Conservation (phyloP, 2,888 invertebrate species). For the Ectemnius continuus region DNA sequence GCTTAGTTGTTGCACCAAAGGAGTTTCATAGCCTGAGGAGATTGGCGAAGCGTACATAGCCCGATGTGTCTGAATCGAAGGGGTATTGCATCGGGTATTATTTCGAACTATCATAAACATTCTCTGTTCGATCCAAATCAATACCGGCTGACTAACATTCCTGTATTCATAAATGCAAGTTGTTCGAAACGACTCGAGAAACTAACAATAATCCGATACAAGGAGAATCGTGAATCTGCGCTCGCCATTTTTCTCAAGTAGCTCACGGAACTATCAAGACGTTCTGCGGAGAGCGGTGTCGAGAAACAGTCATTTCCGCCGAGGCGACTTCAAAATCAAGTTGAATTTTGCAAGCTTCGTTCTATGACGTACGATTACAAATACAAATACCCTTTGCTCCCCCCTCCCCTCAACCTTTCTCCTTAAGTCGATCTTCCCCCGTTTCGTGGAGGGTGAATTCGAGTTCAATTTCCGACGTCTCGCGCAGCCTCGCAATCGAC, state of each 20-base stretch:
- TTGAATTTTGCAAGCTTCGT: too few relatives aligned
- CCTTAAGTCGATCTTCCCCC: constrained; percentile 17
- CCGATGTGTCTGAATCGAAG: not conserved
- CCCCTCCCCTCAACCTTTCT: constrained; percentile 5
- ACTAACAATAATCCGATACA: constrained; percentile 2
- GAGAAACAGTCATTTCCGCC: too few relatives aligned
- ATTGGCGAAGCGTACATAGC: too few relatives aligned
- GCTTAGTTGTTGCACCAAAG: constrained; percentile 2
- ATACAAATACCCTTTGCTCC: constrained; percentile 39
- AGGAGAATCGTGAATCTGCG: constrained; percentile 25
- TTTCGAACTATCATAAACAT: too few relatives aligned
- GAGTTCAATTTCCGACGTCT: constrained; percentile 58
- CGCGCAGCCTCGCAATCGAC: constrained; percentile 47
- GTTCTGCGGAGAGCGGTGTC: too few relatives aligned
- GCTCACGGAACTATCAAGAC: constrained; percentile 22
- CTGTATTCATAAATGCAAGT: too few relatives aligned
- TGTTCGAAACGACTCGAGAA: too few relatives aligned
- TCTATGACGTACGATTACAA: not conserved
- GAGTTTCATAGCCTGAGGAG: too few relatives aligned
- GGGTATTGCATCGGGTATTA: too few relatives aligned
- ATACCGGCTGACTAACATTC: too few relatives aligned
- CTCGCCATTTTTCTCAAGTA: constrained; percentile 53
- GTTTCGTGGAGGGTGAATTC: constrained; percentile 16
- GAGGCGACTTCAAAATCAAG: too few relatives aligned
- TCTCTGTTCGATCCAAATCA: too few relatives aligned